Conservation (phyloP, 2,888 invertebrate species). For the Anodontia alba region DNA sequence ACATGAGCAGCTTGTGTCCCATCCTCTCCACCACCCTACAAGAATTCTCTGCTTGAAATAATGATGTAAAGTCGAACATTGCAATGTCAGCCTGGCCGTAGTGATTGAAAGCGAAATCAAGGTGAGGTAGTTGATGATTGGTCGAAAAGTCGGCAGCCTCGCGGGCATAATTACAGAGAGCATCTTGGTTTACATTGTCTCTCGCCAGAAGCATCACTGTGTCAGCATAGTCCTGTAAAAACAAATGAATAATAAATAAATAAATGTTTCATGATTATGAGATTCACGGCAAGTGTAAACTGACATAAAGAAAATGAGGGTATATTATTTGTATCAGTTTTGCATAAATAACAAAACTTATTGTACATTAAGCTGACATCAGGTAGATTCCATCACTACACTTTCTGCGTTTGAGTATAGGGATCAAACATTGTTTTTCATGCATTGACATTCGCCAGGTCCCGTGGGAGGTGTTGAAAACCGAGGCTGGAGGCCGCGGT, state of each 20-base stretch:
- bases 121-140: conserved; percentile 83
- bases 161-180: conserved; percentile 94
- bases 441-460: too few relatives aligned
- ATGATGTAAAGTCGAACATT: conserved; percentile 99
- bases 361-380: too few relatives aligned
- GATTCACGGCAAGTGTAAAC: neutral
- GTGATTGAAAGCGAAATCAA: conserved; percentile 98
- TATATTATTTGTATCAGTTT: too few relatives aligned
- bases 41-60: conserved; percentile 98
- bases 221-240: conserved; percentile 93
- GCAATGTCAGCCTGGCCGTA: conserved; percentile 99
- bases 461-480: too few relatives aligned
- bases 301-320: neutral
- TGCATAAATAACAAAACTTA: too few relatives aligned
- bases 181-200: conserved; percentile 96
- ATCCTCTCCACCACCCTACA: conserved; percentile 91
- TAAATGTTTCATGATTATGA: too few relatives aligned
- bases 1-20: conserved; percentile 93
- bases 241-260: neutral
- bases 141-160: conserved; percentile 94
- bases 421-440: too few relatives aligned
- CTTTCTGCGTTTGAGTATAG: too few relatives aligned
- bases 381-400: too few relatives aligned
- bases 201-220: conserved; percentile 93
- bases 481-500: too few relatives aligned